Evolutionary conservation across 2,113 vertebrate species (phyloP), one percentile per base, ranked within the genome.

Genomic region (Odobenus rosmarus): DNA sequence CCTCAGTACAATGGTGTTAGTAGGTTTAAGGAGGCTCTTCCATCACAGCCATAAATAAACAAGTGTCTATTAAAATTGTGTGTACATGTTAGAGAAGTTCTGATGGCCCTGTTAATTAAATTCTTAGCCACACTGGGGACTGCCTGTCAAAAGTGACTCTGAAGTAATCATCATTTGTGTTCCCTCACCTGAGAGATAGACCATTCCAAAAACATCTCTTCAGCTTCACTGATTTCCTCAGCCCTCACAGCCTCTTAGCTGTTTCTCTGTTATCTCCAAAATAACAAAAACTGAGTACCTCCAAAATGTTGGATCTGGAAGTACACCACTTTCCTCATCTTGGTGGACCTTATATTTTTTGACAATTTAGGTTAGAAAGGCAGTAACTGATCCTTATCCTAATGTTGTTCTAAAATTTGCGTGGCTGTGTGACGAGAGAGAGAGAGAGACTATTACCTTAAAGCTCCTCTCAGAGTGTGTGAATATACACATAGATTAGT

Each of bases 391-490:
- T 49, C 0, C 5, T 55, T 33, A 55, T 13, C 61, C 23, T 18
- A 33, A 0, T 9, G 21, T 77, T 59, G 15, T 28, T 82, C 26
- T 72, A 26, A 42, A 79, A 1, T 49, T 1, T 6, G 62, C 5
- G 46, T 31, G 4, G 4, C 0, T 36, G 7, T 49, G 39, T 36
- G 61, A 24, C 1, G 11, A 59, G 9, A 51, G 10, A 21, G 1
- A 33, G 9, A 51, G 13, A 13, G 1, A 33, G 23, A 16, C 1
- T 46, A 24, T 51, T 26, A 39, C 39, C 26, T 14, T n/a, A 42
- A 67, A 55, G 26, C 7, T 18, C 28, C 4, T 28, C 36, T 85
- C 15, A 11, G 1, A 61, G 15, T n/a, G 18, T 24, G 13, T 72
- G 61, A 53, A 28, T 62, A 19, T 87, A 16, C 11, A 21, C 39